Base-by-base conservation (phyloP, 2,113 vertebrate genomes). In the Drymodes brunneopygia region DNA sequence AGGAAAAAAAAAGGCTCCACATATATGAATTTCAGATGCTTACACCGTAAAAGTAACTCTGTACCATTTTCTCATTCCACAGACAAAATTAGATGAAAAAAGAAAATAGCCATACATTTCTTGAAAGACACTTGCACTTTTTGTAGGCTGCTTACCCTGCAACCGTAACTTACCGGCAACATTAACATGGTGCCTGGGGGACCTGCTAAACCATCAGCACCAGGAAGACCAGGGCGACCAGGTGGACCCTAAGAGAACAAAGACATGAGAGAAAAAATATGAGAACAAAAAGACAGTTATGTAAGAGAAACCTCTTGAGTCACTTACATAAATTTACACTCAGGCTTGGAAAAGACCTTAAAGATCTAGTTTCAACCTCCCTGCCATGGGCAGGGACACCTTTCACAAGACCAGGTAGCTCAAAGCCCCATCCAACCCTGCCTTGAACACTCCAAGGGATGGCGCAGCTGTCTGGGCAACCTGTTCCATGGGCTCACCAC, bases 171-270 rank as follows among this genome's bases (percentile, higher is more conserved):
- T 98, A 99, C 99, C 60, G 99, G 99, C 94, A 99, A 83, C 99
- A 99, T 99, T 92, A 99, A 94, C 99, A 99, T 99, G 86, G 99
- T 99, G 47, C 99, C 99, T 45, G 99, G 99, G 17, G 99, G 99
- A 38, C 99, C 99, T 27, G 99, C 98, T 83, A 99, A 94, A 66
- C 99, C 99, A 92, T 99, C 99, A 83, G 99, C 99, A 88, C 99
- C 99, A 58, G 99, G 98, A 85, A 99, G 98, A 84, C 99, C 99
- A 94, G 99, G 69, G 60, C 99, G 99, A 86, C 99, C 99, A 38
- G 99, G 95, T 44, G 98, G 99, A 84, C 99, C 99, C 99, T 99
- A 95, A 15, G 47, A 77, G 70, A 96, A 29, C 61, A 42, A 48
- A 90, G 48, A 9, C 13, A 86, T 62, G 79, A 77, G 7, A 69